Conservation (phyloP, 1,140 invertebrate genomes). For the Eupeodes corollae region DNA sequence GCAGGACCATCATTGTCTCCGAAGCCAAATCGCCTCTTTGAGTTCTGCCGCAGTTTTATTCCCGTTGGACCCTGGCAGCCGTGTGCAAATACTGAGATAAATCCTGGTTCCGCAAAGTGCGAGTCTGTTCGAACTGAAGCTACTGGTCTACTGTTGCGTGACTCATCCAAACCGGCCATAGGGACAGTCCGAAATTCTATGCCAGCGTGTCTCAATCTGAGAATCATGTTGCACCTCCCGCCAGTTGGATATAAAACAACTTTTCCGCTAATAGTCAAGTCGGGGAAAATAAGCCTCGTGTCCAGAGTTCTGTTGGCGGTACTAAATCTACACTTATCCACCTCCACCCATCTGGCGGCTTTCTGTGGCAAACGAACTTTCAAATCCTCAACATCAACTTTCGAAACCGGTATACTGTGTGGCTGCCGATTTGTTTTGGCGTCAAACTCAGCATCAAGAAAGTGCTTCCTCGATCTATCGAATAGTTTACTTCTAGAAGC, state of each 20-base stretch:
- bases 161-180: slow-evolving; percentile 17
- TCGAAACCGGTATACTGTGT: slow-evolving; percentile 24
- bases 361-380: slow-evolving; percentile 46
- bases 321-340: slow-evolving; percentile 63
- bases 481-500: too few species aligned
- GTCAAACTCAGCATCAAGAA: too few species aligned
- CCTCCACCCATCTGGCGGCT: slow-evolving; percentile 48
- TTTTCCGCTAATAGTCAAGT: slow-evolving; percentile 62
- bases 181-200: slow-evolving; percentile 54
- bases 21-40: slow-evolving; percentile 26
- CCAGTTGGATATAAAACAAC: slow-evolving; percentile 48
- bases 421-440: slow-evolving; percentile 14
- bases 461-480: neutral
- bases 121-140: slow-evolving; percentile 68
- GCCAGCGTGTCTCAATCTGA: slow-evolving; percentile 60
- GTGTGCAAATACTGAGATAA: slow-evolving; percentile 71
- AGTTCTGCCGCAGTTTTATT: slow-evolving; percentile 28
- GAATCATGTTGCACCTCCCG: slow-evolving; percentile 63
- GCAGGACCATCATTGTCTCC: slow-evolving; percentile 1
- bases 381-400: slow-evolving; percentile 40
- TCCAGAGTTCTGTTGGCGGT: slow-evolving; percentile 59
- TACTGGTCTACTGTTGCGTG: slow-evolving; percentile 42
- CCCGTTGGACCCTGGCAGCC: slow-evolving; percentile 48
- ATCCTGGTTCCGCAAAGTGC: slow-evolving; percentile 68
- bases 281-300: slow-evolving; percentile 62